These are phyloP conservation scores for Lucifuga dentata DNA, from an alignment of 2,113 vertebrate genomes.

Conservation along the genomic window DNA sequence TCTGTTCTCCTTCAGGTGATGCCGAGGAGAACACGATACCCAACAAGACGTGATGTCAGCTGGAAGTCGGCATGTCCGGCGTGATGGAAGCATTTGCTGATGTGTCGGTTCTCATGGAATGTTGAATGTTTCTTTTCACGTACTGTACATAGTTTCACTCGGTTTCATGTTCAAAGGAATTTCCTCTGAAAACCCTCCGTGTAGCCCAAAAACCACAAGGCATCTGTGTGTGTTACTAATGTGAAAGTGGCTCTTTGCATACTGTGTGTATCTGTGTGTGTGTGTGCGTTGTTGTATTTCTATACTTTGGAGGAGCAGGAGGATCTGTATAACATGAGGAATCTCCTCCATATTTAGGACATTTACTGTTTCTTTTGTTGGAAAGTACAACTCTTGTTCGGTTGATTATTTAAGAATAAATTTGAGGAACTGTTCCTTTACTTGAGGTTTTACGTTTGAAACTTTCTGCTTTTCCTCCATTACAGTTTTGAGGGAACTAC, in stretches of 20 bases:
- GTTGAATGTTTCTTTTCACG: conserved; percentile 64
- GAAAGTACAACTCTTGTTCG: background rate
- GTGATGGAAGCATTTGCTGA: conserved; percentile 40
- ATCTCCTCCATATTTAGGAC: conserved; percentile 4
- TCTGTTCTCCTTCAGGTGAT: conserved; percentile 55
- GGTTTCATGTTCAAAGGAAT: conserved; percentile 73
- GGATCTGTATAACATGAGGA: conserved; percentile 15
- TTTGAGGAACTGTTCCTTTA: too few species aligned
- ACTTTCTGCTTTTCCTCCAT: too few species aligned
- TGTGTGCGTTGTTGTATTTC: conserved; percentile 29
- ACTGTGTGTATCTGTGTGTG: conserved; percentile 1
- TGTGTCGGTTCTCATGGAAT: conserved; percentile 56
- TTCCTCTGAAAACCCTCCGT: conserved; percentile 65
- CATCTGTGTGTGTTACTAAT: conserved; percentile 17
- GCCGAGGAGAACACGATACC: conserved; percentile 36
- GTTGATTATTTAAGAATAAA: too few species aligned
- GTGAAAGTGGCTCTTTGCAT: conserved; percentile 10
- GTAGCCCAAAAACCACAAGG: conserved; percentile 49
- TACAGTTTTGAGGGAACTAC: too few species aligned
- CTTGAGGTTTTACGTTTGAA: too few species aligned
- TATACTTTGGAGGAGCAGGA: conserved; percentile 18
- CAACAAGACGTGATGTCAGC: conserved; percentile 63
- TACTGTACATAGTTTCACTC: conserved; percentile 46
- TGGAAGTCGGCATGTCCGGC: conserved; percentile 26
- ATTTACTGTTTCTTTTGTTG: background rate